phyloP scores from a whole-genome alignment of 2,888 invertebrate species.

The Micoletzkya japonica region DNA sequence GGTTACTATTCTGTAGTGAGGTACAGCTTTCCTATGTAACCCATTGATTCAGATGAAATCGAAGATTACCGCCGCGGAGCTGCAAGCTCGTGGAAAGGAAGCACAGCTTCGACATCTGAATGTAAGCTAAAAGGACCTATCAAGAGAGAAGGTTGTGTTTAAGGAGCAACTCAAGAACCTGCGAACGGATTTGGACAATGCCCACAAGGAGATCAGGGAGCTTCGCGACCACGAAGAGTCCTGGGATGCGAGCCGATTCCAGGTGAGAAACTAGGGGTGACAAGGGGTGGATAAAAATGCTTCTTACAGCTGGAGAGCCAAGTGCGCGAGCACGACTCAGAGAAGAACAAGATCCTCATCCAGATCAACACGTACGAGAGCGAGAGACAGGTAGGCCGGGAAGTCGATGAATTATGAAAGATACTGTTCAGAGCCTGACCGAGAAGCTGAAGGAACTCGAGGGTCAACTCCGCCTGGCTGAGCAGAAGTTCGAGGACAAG shows the following conservation, averaged over 20 bases:
- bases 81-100: slow-evolving; percentile 62
- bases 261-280: slow-evolving; percentile 6
- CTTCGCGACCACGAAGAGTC: slow-evolving; percentile 59
- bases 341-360: slow-evolving; percentile 50
- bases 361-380: slow-evolving; percentile 56
- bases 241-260: slow-evolving; percentile 52
- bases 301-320: slow-evolving; percentile 56
- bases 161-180: slow-evolving; percentile 62
- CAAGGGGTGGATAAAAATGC: neutral
- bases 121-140: slow-evolving; percentile 30
- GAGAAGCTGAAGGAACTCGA: slow-evolving; percentile 61
- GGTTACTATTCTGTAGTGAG: too few species aligned
- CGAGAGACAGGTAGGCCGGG: slow-evolving; percentile 41
- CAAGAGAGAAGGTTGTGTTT: slow-evolving; percentile 28
- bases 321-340: slow-evolving; percentile 57
- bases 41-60: slow-evolving; percentile 55
- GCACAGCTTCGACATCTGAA: slow-evolving; percentile 62
- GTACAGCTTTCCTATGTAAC: too few species aligned
- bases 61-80: slow-evolving; percentile 61
- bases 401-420: neutral
- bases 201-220: slow-evolving; percentile 55
- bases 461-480: slow-evolving; percentile 54
- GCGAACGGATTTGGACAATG: slow-evolving; percentile 57
- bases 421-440: slow-evolving; percentile 36
- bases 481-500: slow-evolving; percentile 55